phyloP scores from a whole-genome alignment of 2,888 invertebrate genomes.

The Oxycera nigricornis region DNA sequence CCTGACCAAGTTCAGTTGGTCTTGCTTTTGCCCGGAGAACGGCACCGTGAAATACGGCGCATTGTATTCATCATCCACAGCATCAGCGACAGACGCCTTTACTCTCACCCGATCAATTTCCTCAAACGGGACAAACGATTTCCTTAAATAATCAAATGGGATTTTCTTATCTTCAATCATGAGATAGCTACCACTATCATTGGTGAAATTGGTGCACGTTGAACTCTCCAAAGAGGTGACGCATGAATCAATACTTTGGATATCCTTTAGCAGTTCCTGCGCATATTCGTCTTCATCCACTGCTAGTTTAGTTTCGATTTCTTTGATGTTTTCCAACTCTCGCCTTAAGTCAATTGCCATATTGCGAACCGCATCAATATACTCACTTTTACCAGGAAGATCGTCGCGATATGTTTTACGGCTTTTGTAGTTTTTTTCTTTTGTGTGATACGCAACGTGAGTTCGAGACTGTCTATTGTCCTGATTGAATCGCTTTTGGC shows the following conservation, averaged over 20 bases:
- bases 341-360: slow-evolving; percentile 37
- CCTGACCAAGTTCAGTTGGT: slow-evolving; percentile 52
- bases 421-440: slow-evolving; percentile 8
- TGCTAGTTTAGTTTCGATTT: slow-evolving; percentile 46
- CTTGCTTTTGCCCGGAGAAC: slow-evolving; percentile 57
- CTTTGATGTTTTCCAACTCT: slow-evolving; percentile 41
- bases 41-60: slow-evolving; percentile 57
- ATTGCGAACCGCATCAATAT: neutral
- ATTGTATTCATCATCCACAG: slow-evolving; percentile 54
- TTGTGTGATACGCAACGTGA: neutral
- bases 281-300: slow-evolving; percentile 52
- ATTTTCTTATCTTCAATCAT: slow-evolving; percentile 57
- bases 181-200: slow-evolving; percentile 60
- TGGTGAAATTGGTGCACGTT: slow-evolving; percentile 57
- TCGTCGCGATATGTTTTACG: neutral
- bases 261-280: slow-evolving; percentile 56
- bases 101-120: slow-evolving; percentile 57
- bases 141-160: slow-evolving; percentile 58
- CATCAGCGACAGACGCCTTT: slow-evolving; percentile 53
- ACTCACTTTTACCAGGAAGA: slow-evolving; percentile 11
- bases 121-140: slow-evolving; percentile 59
- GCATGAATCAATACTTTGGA: slow-evolving; percentile 59
- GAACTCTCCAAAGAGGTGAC: slow-evolving; percentile 58
- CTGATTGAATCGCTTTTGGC: neutral
- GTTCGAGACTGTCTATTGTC: neutral